Base-by-base conservation (phyloP, 2,888 invertebrate species). In the Drosophila anceps region DNA sequence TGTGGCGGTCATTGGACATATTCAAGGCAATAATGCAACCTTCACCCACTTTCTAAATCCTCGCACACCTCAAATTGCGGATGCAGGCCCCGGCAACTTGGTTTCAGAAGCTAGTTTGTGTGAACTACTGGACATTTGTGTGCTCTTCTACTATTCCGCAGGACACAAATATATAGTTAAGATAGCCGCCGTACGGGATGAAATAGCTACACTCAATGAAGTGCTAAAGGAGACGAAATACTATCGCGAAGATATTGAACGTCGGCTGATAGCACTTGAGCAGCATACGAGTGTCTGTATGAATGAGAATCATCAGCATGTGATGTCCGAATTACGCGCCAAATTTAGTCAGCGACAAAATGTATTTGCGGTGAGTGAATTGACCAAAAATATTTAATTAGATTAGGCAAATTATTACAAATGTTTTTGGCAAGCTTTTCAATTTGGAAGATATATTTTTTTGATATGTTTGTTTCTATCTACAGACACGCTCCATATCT, bases 401-500 rank as follows among this genome's bases (percentile, higher is more conserved):
- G 0, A 13, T 24, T 24, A 15, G 13, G 5, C 2, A 0, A 20
- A 43, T 10, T 43, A 20, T 43, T 12, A 13, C 12, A 44, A 12
- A 0, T 20, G 13, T 35, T 35, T 13, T 35, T 7, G 4, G 35
- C 4, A 13, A 13, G 12, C 13, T 13, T 4, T 9, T 33, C 1
- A 33, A 33, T 33, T 1, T 33, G 1, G 12, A n/a, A 10, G 6
- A 41, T 1, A 18, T 18, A 18, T 41, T 9, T n/a, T n/a, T n/a
- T n/a, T n/a, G n/a, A n/a, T n/a, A n/a, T n/a, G n/a, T n/a, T n/a
- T n/a, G n/a, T 18, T 15, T 15, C 12, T 29, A 8, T 35, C 27
- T 2, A 15, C 39, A 93, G 93, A 92, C 92, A 75, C 92, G 93
- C 83, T 93, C 95, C 4, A 93, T 94, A 13, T 95, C 95, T 69